A percentile compares a stretch with the other conserved stretches of the same genome.
These are phyloP conservation scores for Saccostrea glomerata DNA, from an alignment of 1,140 invertebrate species.

Conservation along the genomic window DNA sequence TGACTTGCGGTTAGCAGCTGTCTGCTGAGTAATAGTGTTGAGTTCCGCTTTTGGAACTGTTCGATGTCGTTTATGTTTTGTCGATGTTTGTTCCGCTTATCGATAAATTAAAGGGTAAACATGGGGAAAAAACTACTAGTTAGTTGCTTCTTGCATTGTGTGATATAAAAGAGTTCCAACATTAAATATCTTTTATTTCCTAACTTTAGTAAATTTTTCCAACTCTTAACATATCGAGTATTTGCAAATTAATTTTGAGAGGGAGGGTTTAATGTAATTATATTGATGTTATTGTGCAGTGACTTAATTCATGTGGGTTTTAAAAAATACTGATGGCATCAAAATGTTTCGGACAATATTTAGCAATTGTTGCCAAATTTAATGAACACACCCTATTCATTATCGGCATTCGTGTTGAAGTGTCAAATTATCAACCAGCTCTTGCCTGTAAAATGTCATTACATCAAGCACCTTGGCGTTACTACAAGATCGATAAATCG, in stretches of 20 bases:
- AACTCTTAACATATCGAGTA: not conserved
- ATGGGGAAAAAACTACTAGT: not conserved
- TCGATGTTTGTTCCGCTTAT: constrained; percentile 14
- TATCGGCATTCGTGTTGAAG: constrained; percentile 30
- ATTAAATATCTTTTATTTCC: not conserved
- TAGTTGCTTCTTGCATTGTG: not conserved
- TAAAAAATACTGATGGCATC: constrained; percentile 17
- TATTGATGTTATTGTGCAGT: not conserved
- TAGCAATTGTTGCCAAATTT: constrained; percentile 19
- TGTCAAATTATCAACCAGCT: not conserved
- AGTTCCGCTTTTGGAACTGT: not conserved
- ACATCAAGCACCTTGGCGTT: not conserved
- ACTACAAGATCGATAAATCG: not conserved
- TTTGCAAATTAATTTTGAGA: not conserved
- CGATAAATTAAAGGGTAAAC: not conserved
- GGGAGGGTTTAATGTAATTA: not conserved
- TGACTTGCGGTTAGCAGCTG: not conserved
- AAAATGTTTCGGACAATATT: not conserved
- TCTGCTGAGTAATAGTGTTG: not conserved
- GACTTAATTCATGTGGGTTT: not conserved
- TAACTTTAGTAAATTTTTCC: not conserved
- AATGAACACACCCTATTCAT: constrained; percentile 32
- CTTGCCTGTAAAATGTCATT: constrained; percentile 38
- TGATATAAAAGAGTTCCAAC: not conserved
- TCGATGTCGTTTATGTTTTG: not conserved